Evolutionary conservation across 2,888 invertebrate species (phyloP).

Genomic region (Drosophila seclusa): DNA sequence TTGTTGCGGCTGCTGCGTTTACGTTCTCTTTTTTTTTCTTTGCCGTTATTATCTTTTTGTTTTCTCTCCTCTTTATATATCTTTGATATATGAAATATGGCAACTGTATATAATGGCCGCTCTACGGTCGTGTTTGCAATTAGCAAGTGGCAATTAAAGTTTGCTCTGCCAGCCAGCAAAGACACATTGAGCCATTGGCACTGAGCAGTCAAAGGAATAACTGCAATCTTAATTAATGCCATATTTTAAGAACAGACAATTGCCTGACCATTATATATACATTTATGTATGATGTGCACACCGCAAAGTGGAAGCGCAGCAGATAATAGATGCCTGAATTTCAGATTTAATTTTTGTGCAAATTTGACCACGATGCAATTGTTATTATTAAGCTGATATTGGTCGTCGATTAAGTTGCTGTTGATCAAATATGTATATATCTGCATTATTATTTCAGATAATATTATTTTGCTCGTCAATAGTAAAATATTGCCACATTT

Average conservation of each 20-base stretch:
- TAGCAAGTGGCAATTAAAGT: slow-evolving; percentile 78
- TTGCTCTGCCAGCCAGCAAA: slow-evolving; percentile 34
- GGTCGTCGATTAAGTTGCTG: background rate
- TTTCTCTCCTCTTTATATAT: slow-evolving; percentile 41
- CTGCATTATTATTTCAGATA: too few relatives aligned
- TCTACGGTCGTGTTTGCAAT: slow-evolving; percentile 67
- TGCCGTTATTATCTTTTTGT: background rate
- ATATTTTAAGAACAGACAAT: slow-evolving; percentile 47
- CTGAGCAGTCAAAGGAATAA: slow-evolving; percentile 48
- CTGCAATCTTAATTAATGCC: slow-evolving; percentile 51
- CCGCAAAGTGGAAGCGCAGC: slow-evolving; percentile 1
- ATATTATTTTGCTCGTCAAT: too few relatives aligned
- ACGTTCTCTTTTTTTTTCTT: slow-evolving; percentile 30
- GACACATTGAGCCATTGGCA: slow-evolving; percentile 57
- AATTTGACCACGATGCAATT: background rate
- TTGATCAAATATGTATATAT: background rate
- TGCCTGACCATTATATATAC: slow-evolving; percentile 18
- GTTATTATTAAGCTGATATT: background rate
- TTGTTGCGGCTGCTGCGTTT: slow-evolving; percentile 54
- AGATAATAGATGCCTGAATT: background rate
- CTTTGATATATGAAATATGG: slow-evolving; percentile 75
- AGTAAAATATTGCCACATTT: background rate
- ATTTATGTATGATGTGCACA: background rate
- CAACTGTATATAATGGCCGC: slow-evolving; percentile 67
- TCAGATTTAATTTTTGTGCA: background rate